Evolutionary conservation across 1,140 invertebrate genomes (phyloP).

Genomic region (Andricus grossulariae): DNA sequence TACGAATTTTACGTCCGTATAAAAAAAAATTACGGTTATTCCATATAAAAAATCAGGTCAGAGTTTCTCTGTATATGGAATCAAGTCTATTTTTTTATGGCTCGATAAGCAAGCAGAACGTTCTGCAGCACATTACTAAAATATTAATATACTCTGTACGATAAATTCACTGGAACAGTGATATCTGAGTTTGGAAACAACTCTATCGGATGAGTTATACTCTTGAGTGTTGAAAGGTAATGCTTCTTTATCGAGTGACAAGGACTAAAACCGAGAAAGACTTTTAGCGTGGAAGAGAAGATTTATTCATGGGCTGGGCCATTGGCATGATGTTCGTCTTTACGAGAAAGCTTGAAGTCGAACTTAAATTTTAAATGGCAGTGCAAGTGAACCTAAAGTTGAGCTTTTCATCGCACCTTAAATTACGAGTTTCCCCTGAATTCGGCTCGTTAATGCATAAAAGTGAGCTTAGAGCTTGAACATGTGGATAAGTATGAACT

Average conservation of each 20-base stretch:
- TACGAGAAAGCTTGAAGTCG: background rate
- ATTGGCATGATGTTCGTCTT: background rate
- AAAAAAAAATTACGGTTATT: no score
- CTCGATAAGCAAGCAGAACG: no score
- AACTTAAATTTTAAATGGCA: background rate
- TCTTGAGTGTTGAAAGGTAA: background rate
- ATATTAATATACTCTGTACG: no score
- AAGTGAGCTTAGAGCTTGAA: background rate
- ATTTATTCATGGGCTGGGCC: conserved; percentile 4
- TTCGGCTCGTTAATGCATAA: background rate
- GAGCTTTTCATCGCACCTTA: conserved; percentile 3
- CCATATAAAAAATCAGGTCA: no score
- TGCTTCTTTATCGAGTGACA: background rate
- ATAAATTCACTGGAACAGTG: no score
- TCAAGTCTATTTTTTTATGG: no score
- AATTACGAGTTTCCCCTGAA: background rate
- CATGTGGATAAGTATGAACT: conserved; percentile 27
- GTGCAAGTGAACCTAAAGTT: conserved; percentile 13
- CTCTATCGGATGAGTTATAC: no score
- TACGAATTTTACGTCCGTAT: no score
- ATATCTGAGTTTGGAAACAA: no score
- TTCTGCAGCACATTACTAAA: no score
- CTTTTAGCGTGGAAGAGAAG: background rate
- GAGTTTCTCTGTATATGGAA: no score
- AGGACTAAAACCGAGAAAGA: background rate